Base-by-base conservation (phyloP, 1,140 invertebrate genomes). In the Dinoponera quadriceps region DNA sequence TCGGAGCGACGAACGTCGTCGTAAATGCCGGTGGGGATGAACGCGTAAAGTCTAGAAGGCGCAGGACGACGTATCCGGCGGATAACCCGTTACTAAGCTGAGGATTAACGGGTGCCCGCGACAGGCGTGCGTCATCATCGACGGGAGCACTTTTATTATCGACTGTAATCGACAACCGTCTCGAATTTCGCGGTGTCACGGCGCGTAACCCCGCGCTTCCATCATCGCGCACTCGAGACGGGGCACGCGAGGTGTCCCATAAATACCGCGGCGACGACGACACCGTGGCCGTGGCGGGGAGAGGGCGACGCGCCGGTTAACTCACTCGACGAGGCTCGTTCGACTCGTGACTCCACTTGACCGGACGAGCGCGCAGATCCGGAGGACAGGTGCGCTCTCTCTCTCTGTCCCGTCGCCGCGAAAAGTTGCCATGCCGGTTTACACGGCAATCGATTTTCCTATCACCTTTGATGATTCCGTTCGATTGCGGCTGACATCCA, bases 401-500 rank as follows among this genome's bases (percentile, higher is more conserved):
- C 38, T 44, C 38, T 4, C 38, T 3, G 38, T 44, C 38, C 38
- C 38, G n/a, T n/a, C 33, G 63, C 68, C 81, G 77, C 51, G 83
- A 85, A 73, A 85, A 88, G 65, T 74, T 51, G 44, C 65, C 65
- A 69, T 54, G 73, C 77, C 71, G 55, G 49, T 88, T 85, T 72
- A 73, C 73, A 25, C 29, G 55, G 49, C 87, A 73, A 88, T 88
- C 83, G 85, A 85, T 88, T 88, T 85, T 88, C 83, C 83, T 85
- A 75, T 54, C 83, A 63, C 71, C 55, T 73, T 71, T 72, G 74
- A 86, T 81, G 57, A 81, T 80, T 83, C 62, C 22, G 29, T 27
- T 44, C 62, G 86, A 86, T 87, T 74, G 57, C 66, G 22, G n/a
- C 25, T 73, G 84, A 86, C 71, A 63, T 77, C 72, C 71, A 65